Percentiles rank a stretch among this genome's conserved stretches.
These are phyloP conservation scores for Mimachlamys varia DNA, from an alignment of 2,888 invertebrate genomes.

Conservation along the genomic window DNA sequence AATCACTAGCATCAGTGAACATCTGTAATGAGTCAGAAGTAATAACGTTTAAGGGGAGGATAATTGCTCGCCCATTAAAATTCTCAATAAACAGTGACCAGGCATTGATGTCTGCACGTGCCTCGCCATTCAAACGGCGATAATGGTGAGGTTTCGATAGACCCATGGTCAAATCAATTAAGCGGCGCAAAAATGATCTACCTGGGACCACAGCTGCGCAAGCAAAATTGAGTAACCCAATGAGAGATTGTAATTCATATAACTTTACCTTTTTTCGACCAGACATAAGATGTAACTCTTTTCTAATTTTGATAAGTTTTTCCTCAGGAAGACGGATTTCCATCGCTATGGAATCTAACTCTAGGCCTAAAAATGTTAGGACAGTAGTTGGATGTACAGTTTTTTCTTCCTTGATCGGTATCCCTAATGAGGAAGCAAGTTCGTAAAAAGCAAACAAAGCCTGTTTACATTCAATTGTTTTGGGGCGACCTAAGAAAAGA, in stretches of 20 bases:
- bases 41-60: not conserved
- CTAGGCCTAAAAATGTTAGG: conserved; percentile 45
- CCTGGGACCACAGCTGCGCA: conserved; percentile 51
- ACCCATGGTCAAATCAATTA: conserved; percentile 56
- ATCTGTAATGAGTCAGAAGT: conserved; percentile 37
- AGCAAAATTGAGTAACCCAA: conserved; percentile 54
- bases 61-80: conserved; percentile 41
- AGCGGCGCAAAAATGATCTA: conserved; percentile 53
- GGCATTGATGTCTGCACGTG: conserved; percentile 38
- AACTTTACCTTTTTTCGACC: conserved; percentile 41
- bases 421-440: conserved; percentile 43
- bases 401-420: conserved; percentile 51
- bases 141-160: conserved; percentile 43
- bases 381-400: conserved; percentile 42
- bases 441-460: conserved; percentile 36
- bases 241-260: conserved; percentile 46
- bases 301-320: conserved; percentile 46
- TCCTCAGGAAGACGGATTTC: conserved; percentile 51
- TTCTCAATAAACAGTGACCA: conserved; percentile 37
- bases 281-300: not conserved
- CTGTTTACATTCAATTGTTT: not conserved
- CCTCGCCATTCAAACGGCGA: conserved; percentile 23
- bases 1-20: conserved; percentile 45
- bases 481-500: conserved; percentile 40
- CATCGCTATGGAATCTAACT: conserved; percentile 45